These are phyloP conservation scores for Chymomyza fuscimana DNA, from an alignment of 2,888 invertebrate species.

Conservation along the genomic window DNA sequence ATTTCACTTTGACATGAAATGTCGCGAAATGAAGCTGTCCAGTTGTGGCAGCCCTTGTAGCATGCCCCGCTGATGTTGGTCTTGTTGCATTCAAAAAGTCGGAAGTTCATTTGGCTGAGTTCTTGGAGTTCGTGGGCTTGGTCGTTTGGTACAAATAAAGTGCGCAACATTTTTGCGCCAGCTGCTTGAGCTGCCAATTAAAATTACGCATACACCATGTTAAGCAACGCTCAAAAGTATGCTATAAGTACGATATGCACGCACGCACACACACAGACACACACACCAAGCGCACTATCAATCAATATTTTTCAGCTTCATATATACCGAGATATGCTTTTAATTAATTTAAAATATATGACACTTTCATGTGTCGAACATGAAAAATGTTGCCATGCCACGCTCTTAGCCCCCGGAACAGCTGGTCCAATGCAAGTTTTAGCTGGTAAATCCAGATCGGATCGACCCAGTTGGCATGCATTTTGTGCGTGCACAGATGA, in stretches of 20 bases:
- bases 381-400: slow-evolving; percentile 39
- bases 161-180: slow-evolving; percentile 35
- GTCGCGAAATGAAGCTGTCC: slow-evolving; percentile 78
- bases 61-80: not conserved
- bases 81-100: not conserved
- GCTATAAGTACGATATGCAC: not conserved
- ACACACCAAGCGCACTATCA: slow-evolving; percentile 25
- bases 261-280: not conserved
- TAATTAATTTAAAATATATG: slow-evolving; percentile 65
- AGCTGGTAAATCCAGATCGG: slow-evolving; percentile 15
- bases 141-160: slow-evolving; percentile 42
- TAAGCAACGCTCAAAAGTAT: slow-evolving; percentile 4
- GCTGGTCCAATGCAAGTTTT: slow-evolving; percentile 16
- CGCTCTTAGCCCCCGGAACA: slow-evolving; percentile 4
- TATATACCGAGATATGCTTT: slow-evolving; percentile 36
- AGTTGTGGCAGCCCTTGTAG: slow-evolving; percentile 53
- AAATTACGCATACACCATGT: slow-evolving; percentile 50
- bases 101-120: slow-evolving; percentile 8
- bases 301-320: slow-evolving; percentile 58
- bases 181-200: slow-evolving; percentile 62
- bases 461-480: slow-evolving; percentile 37
- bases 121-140: not conserved
- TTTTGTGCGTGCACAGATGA: slow-evolving; percentile 72
- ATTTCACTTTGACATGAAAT: slow-evolving; percentile 78
- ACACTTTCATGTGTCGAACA: slow-evolving; percentile 53